phyloP scores from a whole-genome alignment of 2,888 invertebrate species.

The Hypolimnas misippus region DNA sequence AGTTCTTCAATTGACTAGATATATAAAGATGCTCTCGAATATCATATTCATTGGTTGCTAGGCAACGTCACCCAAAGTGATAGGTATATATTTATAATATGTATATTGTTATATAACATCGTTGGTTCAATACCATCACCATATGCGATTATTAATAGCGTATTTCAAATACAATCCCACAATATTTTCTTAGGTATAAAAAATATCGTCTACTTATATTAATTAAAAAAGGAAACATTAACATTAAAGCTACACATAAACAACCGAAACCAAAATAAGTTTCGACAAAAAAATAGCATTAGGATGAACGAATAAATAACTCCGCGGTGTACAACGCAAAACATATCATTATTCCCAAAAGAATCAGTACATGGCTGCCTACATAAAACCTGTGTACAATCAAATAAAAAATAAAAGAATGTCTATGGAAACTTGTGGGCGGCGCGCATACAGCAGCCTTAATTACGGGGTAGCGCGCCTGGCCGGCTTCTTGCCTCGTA shows the following conservation, averaged over 20 bases:
- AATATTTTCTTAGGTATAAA: no score
- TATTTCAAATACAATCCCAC: no score
- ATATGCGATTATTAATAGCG: no score
- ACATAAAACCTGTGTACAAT: slow-evolving; percentile 38
- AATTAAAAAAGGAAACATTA: slow-evolving; percentile 7
- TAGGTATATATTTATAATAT: no score
- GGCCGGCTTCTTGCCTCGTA: slow-evolving; percentile 51
- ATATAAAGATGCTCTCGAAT: no score
- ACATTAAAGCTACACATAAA: neutral
- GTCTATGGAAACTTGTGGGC: slow-evolving; percentile 63
- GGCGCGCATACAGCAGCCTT: slow-evolving; percentile 66
- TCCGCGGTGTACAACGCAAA: slow-evolving; percentile 27
- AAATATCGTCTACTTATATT: no score
- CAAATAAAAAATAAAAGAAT: slow-evolving; percentile 49
- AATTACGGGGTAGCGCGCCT: slow-evolving; percentile 64
- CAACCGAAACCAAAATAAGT: no score
- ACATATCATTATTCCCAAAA: slow-evolving; percentile 39
- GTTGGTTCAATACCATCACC: no score
- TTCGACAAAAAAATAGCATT: slow-evolving; percentile 9
- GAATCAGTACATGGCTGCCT: slow-evolving; percentile 42
- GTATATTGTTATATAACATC: no score
- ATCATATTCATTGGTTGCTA: no score
- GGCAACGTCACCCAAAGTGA: no score
- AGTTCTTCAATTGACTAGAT: no score
- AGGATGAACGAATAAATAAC: slow-evolving; percentile 31